Evolutionary conservation across 2,113 vertebrate genomes (phyloP).

Genomic region (Corapipo altera): DNA sequence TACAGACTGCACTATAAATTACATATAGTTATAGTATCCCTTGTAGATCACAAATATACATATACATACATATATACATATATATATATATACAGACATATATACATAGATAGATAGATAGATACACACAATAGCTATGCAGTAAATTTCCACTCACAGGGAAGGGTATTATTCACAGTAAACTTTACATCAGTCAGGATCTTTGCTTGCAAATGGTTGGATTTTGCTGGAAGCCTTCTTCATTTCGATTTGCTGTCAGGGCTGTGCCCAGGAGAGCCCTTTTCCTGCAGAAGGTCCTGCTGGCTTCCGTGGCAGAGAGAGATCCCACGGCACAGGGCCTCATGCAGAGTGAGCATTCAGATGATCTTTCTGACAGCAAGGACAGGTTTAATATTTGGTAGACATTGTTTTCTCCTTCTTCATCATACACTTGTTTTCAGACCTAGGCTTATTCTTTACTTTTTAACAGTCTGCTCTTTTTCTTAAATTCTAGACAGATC

Average conservation of each 20-base stretch:
- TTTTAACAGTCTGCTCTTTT: neutral
- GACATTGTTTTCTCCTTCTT: neutral
- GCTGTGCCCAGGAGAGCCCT: neutral
- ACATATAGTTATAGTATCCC: neutral
- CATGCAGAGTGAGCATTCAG: too few relatives aligned
- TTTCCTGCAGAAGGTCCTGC: neutral
- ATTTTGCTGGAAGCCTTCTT: neutral
- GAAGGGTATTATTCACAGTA: neutral
- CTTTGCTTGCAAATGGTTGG: neutral
- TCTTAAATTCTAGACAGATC: neutral
- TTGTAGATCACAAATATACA: neutral
- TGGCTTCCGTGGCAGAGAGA: neutral
- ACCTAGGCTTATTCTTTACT: neutral
- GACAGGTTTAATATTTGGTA: neutral
- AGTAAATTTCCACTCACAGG: neutral
- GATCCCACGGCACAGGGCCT: accelerated
- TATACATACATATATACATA: neutral
- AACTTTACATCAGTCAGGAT: neutral
- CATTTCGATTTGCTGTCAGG: neutral
- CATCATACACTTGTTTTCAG: neutral
- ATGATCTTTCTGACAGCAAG: neutral
- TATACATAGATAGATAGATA: neutral
- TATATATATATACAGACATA: neutral
- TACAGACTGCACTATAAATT: neutral
- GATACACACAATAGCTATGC: neutral